Evolutionary conservation across 2,113 vertebrate species (phyloP), one percentile per base, ranked within the genome.

Genomic region (Paramormyrops kingsleyae): DNA sequence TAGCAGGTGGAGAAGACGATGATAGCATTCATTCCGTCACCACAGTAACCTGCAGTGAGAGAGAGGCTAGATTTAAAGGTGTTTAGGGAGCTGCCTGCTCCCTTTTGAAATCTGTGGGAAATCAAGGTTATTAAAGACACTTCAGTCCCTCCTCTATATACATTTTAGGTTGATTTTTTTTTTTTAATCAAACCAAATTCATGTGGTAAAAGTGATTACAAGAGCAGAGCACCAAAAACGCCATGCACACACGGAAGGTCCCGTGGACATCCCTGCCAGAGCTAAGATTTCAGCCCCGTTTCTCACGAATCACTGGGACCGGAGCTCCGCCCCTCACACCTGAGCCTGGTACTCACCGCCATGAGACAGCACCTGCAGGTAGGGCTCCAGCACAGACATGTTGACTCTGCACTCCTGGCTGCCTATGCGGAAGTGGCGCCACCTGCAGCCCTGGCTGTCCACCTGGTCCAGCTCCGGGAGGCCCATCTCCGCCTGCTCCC

Each of bases 1-100:
- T 96, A 96, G 74, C 97, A 97, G 87, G 96, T 95, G 24, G 97
- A 95, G n/a, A 97, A 97, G 50, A 97, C 92, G 1, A 97, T 96
- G 91, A 97, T 94, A 90, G 96, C 96, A 5, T 96, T 95, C 86
- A 95, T 93, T 0, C 95, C 95, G 6, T 97, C 96, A 0, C 96
- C 93, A 15, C 96, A 95, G 94, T 97, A 97, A 92, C 97, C 97
- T 98, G 93, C 52, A 62, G 47, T 50, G 66, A 0, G n/a, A 85
- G 21, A 87, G 5, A 44, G 49, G 50, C 13, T 31, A 47, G 24
- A 88, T 42, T 66, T 24, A 17, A 62, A n/a, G 42, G 52, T 6
- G 49, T 7, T 77, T 47, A n/a, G 19, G 42, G 44, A 27, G 13
- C 31, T 19, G 0, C 70, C 70, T 35, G 15, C 27, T 77, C 13